Percentiles rank a stretch among this genome's conserved stretches.
These are phyloP conservation scores for Nasonia longicornis DNA, from an alignment of 1,140 invertebrate genomes.

Conservation along the genomic window DNA sequence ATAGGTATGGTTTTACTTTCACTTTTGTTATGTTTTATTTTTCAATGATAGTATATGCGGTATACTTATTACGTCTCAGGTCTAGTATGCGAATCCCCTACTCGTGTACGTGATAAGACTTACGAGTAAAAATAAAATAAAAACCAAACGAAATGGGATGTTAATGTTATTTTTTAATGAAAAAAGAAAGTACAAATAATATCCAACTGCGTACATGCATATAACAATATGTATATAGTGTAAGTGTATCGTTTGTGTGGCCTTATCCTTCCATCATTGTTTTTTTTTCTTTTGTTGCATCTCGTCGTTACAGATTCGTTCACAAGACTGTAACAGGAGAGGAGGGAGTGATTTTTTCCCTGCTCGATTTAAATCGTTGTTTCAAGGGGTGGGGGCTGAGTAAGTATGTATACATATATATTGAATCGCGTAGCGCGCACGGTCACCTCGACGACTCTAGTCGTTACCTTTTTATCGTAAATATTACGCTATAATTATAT, in stretches of 20 bases:
- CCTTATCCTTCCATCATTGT: neutral
- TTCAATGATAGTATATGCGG: neutral
- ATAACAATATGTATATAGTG: neutral
- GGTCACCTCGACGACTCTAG: constrained; percentile 54
- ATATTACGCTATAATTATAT: constrained; percentile 68
- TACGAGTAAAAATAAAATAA: neutral
- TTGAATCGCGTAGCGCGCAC: constrained; percentile 51
- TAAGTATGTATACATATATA: constrained; percentile 31
- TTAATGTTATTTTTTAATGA: constrained; percentile 13
- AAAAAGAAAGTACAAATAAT: constrained; percentile 25
- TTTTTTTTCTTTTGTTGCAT: neutral
- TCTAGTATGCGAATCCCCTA: no score
- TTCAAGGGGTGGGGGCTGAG: constrained; percentile 23
- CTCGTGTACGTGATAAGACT: neutral
- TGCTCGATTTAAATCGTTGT: neutral
- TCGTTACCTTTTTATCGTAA: constrained; percentile 53
- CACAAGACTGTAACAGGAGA: neutral
- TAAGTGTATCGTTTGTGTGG: constrained; percentile 18
- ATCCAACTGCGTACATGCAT: constrained; percentile 24
- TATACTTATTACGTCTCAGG: no score
- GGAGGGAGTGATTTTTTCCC: neutral
- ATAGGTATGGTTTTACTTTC: neutral
- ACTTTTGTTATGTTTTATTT: neutral
- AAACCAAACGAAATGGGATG: neutral
- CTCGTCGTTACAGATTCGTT: neutral